Evolutionary conservation across 2,113 vertebrate genomes (phyloP).

Genomic region (Prunella himalayana): DNA sequence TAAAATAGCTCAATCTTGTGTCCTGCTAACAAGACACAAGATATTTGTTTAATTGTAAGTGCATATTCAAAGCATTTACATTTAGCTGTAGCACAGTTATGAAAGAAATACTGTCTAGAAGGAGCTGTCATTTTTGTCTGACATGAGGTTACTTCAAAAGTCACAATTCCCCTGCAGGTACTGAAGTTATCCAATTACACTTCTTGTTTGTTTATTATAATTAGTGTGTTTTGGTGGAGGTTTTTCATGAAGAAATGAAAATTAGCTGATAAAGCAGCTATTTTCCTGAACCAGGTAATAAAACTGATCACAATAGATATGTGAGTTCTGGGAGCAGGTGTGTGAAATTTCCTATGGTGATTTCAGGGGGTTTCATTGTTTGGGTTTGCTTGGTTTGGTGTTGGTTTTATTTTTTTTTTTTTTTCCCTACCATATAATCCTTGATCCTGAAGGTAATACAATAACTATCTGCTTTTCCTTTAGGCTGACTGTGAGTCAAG

Average conservation of each 20-base stretch:
- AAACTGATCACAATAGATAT: neutral
- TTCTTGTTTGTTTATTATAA: neutral
- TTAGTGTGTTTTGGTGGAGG: neutral
- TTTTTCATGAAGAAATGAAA: neutral
- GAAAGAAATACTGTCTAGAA: neutral
- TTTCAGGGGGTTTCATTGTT: accelerated
- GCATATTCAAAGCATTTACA: neutral
- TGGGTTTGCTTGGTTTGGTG: neutral
- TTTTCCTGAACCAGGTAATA: neutral
- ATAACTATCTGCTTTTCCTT: neutral
- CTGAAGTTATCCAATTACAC: neutral
- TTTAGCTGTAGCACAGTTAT: neutral
- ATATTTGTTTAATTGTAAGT: neutral
- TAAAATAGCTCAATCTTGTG: neutral
- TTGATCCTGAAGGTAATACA: neutral
- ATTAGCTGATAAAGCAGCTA: neutral
- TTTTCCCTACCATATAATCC: neutral
- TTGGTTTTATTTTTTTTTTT: neutral
- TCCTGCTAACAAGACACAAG: neutral
- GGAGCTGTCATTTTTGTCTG: neutral
- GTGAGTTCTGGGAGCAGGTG: neutral
- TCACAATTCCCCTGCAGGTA: neutral
- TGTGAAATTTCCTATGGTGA: neutral
- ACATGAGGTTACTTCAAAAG: neutral
- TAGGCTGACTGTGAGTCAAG: neutral